Evolutionary conservation across 2,113 vertebrate species (phyloP).

Genomic region (Podarcis raffonei): DNA sequence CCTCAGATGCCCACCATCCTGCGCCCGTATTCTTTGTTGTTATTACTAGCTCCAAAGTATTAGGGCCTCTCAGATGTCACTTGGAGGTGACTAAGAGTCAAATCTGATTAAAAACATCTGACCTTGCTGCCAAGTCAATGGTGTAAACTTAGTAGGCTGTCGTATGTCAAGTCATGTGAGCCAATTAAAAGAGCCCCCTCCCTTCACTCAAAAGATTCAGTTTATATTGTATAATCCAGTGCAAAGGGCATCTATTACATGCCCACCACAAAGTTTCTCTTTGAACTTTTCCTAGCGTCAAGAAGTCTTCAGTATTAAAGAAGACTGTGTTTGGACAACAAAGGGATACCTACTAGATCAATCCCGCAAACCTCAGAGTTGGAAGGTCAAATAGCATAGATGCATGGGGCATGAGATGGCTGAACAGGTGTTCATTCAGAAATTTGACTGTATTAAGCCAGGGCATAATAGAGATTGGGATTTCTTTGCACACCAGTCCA

Average conservation of each 20-base stretch:
- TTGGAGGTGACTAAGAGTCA: constrained; percentile 25
- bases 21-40: neutral
- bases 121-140: constrained; percentile 49
- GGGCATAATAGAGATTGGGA: too few species aligned
- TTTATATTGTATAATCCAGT: neutral
- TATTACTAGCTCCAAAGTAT: constrained; percentile 27
- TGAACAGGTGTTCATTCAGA: neutral
- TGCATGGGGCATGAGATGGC: neutral
- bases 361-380: neutral
- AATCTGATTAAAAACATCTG: constrained; percentile 46
- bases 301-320: neutral
- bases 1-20: neutral
- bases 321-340: neutral
- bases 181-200: neutral
- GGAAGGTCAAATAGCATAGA: neutral
- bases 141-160: constrained; percentile 52
- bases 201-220: neutral
- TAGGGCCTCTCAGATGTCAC: constrained; percentile 45
- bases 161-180: constrained; percentile 29
- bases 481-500: too few species aligned
- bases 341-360: neutral
- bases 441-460: neutral
- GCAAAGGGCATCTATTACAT: neutral
- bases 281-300: neutral
- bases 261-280: neutral